phyloP scores from a whole-genome alignment of 2,888 invertebrate genomes.

The Trisateles emortualis region DNA sequence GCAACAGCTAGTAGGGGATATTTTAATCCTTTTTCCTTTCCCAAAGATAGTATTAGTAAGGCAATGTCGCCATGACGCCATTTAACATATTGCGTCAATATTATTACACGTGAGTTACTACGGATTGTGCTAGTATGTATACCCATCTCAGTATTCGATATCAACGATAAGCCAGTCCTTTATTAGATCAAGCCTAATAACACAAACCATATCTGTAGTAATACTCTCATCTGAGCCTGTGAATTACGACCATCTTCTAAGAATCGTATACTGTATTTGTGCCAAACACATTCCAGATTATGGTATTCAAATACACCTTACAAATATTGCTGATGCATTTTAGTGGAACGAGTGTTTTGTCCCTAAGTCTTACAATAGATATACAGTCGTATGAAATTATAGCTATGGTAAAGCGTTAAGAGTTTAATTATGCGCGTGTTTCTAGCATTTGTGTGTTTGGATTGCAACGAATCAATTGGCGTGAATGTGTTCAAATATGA shows the following conservation, averaged over 20 bases:
- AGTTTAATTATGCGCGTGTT: too few species aligned
- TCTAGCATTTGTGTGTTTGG: too few species aligned
- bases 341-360: neutral
- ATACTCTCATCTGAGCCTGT: neutral
- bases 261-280: neutral
- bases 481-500: too few species aligned
- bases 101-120: neutral
- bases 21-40: too few species aligned
- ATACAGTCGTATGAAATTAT: neutral
- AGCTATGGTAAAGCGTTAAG: neutral
- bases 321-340: neutral
- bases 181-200: neutral
- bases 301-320: neutral
- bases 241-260: neutral
- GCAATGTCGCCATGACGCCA: too few species aligned
- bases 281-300: neutral
- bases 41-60: too few species aligned
- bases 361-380: neutral
- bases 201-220: neutral
- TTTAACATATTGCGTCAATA: too few species aligned
- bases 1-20: too few species aligned
- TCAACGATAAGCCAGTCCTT: slow-evolving; percentile 1
- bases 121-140: neutral
- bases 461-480: too few species aligned
- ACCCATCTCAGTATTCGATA: neutral